Conservation (phyloP, 2,113 vertebrate species). For the Menura novaehollandiae region DNA sequence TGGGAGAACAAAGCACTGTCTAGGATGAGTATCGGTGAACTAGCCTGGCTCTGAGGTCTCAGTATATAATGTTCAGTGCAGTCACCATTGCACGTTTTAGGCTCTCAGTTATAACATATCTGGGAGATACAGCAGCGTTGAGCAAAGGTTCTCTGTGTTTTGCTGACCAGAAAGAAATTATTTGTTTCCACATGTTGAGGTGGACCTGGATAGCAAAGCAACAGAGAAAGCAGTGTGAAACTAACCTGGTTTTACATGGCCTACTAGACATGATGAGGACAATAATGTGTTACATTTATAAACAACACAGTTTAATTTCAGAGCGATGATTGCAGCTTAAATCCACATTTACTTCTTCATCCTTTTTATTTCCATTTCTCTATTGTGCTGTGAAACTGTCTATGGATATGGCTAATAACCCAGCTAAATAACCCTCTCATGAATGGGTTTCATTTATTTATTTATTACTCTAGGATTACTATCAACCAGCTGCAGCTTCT, state of each 20-base stretch:
- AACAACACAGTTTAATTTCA: constrained; percentile 63
- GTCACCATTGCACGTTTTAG: background rate
- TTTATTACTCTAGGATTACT: constrained; percentile 55
- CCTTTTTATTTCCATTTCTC: constrained; percentile 75
- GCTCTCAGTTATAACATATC: background rate
- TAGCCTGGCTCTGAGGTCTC: background rate
- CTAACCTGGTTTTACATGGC: constrained; percentile 82
- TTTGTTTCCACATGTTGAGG: background rate
- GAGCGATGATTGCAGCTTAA: constrained; percentile 62
- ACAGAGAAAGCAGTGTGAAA: constrained; percentile 75
- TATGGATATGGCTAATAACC: constrained; percentile 77
- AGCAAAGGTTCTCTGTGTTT: background rate
- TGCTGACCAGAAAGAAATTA: constrained; percentile 1
- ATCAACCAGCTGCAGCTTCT: constrained; percentile 57
- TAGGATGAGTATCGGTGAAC: background rate
- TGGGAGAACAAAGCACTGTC: background rate
- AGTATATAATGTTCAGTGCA: background rate
- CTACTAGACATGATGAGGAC: constrained; percentile 67
- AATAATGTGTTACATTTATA: constrained; percentile 51
- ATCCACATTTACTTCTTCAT: constrained; percentile 73
- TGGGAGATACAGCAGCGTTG: background rate
- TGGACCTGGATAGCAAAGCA: constrained; percentile 10
- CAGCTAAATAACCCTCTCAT: constrained; percentile 87
- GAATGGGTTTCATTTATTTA: constrained; percentile 52
- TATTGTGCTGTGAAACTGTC: constrained; percentile 78